Conservation (phyloP, 2,888 invertebrate genomes). For the Heteropelma amictum region DNA sequence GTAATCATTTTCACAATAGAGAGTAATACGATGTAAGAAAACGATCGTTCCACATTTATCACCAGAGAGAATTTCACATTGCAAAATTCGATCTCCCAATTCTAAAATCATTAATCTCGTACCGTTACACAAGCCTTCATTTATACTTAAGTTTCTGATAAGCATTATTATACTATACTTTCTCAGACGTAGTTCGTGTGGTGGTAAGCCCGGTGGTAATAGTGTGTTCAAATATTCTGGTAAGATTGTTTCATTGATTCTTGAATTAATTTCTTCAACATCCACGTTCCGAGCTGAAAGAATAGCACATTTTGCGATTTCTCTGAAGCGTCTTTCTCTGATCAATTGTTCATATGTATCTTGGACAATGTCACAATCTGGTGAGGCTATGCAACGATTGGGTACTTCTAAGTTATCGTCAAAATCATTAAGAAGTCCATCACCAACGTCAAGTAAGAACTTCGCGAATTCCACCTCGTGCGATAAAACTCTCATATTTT, state of each 20-base stretch:
- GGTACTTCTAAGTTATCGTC: constrained; percentile 49
- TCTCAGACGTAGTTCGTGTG: constrained; percentile 25
- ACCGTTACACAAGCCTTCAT: constrained; percentile 46
- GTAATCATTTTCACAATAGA: constrained; percentile 19
- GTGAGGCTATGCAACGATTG: constrained; percentile 21
- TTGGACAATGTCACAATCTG: constrained; percentile 45
- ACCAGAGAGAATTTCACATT: constrained; percentile 55
- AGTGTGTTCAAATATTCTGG: constrained; percentile 50
- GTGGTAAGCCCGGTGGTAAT: constrained; percentile 19
- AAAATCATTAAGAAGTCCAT: constrained; percentile 54
- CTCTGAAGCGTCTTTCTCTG: constrained; percentile 31
- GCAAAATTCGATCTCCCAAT: constrained; percentile 26
- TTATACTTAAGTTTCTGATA: constrained; percentile 31
- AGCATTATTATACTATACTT: constrained; percentile 34
- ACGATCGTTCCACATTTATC: constrained; percentile 26
- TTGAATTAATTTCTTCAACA: too few species aligned
- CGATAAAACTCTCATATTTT: constrained; percentile 47
- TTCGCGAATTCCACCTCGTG: constrained; percentile 38
- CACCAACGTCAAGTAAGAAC: too few species aligned
- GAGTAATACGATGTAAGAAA: constrained; percentile 34
- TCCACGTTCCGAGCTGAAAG: constrained; percentile 39
- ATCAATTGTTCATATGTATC: constrained; percentile 47
- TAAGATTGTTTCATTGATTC: constrained; percentile 22
- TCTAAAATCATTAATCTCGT: constrained; percentile 42
- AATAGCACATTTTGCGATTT: constrained; percentile 51